phyloP scores from a whole-genome alignment of 1,140 invertebrate genomes.

The Chelonus insularis region DNA sequence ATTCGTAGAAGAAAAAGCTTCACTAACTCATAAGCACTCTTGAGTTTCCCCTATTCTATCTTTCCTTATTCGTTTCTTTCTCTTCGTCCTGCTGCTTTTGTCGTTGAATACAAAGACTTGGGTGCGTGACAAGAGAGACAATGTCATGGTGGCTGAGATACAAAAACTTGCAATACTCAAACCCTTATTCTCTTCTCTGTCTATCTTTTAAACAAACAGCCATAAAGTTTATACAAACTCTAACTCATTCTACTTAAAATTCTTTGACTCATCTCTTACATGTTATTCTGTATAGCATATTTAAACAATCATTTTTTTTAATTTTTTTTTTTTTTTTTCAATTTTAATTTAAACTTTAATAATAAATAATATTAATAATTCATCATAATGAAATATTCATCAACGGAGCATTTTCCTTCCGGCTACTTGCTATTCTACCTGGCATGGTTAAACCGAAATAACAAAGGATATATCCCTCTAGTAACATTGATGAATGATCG shows the following conservation, averaged over 20 bases:
- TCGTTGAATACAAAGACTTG: neutral
- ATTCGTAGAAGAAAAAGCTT: slow-evolving; percentile 1
- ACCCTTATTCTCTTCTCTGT: neutral
- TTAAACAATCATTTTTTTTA: too few species aligned
- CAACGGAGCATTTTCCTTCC: too few species aligned
- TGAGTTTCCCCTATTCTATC: neutral
- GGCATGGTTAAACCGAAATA: neutral
- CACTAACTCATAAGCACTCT: slow-evolving; percentile 7
- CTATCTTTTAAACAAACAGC: neutral
- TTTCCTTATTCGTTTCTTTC: neutral
- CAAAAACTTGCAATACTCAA: slow-evolving; percentile 1
- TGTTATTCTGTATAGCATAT: too few species aligned
- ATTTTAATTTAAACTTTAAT: too few species aligned
- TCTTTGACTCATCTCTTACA: too few species aligned
- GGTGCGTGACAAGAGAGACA: neutral
- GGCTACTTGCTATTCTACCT: too few species aligned
- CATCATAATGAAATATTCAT: too few species aligned
- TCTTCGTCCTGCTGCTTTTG: neutral
- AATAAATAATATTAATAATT: too few species aligned
- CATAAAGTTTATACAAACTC: too few species aligned
- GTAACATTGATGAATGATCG: neutral
- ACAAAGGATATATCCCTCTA: neutral
- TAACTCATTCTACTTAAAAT: too few species aligned
- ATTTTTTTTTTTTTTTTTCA: too few species aligned
- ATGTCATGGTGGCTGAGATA: slow-evolving; percentile 6